Conservation (phyloP, 2,113 vertebrate species). For the Leucosticte australis region DNA sequence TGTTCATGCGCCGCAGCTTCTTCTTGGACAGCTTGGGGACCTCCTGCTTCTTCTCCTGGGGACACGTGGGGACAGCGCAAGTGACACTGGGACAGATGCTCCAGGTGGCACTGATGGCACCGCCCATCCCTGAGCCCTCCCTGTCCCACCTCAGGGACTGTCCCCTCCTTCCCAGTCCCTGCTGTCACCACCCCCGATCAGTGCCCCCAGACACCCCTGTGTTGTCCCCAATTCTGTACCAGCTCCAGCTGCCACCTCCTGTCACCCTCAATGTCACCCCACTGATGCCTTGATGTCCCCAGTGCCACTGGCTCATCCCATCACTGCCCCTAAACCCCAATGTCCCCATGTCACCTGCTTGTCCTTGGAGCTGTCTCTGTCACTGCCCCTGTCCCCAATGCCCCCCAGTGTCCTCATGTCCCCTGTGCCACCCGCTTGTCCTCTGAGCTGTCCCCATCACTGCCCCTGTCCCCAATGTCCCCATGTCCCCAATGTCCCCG, state of each 20-base stretch:
- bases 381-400: too few relatives aligned
- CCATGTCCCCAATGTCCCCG: too few relatives aligned
- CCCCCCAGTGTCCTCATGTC: too few relatives aligned
- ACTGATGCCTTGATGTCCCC: too few relatives aligned
- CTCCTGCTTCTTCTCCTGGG: constrained; percentile 83
- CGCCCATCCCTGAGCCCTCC: background rate
- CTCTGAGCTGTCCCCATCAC: too few relatives aligned
- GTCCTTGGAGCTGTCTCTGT: too few relatives aligned
- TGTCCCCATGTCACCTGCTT: too few relatives aligned
- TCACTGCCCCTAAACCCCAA: background rate
- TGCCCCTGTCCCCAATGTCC: too few relatives aligned
- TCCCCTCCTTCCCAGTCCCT: background rate
- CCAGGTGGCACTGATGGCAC: background rate
- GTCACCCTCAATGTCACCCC: too few relatives aligned
- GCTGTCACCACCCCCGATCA: background rate
- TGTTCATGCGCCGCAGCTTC: constrained; percentile 92
- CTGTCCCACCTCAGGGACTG: background rate
- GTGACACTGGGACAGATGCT: background rate
- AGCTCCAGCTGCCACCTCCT: background rate
- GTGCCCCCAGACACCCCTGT: background rate
- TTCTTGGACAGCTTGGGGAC: constrained; percentile 92
- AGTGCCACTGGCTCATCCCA: background rate
- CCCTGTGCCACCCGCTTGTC: too few relatives aligned
- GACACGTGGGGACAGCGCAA: accelerated
- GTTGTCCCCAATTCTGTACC: too few relatives aligned